Percentiles rank a stretch among this genome's conserved stretches.
phyloP scores from a whole-genome alignment of 1,140 invertebrate genomes.

The Euura saliciscinereae region DNA sequence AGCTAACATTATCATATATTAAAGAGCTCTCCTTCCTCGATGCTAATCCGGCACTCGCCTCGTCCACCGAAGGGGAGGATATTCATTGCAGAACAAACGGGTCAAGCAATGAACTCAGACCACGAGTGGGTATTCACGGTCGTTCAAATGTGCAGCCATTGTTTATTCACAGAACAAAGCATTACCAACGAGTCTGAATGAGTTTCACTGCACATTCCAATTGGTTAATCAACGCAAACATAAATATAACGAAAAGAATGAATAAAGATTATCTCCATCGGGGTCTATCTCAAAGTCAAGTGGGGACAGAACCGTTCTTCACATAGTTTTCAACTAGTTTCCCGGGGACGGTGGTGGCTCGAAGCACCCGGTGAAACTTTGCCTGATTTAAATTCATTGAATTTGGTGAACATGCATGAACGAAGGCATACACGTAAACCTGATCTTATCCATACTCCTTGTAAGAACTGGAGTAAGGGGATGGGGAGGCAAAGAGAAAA shows the following conservation, averaged over 20 bases:
- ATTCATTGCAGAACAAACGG: constrained; percentile 13
- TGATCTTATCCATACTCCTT: too few relatives aligned
- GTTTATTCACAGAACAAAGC: background rate
- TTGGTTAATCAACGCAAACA: background rate
- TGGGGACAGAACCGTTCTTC: too few relatives aligned
- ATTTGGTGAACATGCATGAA: background rate
- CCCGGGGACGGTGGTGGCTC: too few relatives aligned
- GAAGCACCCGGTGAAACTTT: background rate
- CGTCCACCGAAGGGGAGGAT: constrained; percentile 6
- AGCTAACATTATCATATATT: constrained; percentile 29
- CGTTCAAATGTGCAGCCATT: background rate
- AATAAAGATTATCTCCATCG: too few relatives aligned
- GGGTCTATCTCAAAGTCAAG: too few relatives aligned
- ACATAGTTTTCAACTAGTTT: too few relatives aligned
- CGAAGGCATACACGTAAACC: background rate
- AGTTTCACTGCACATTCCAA: background rate
- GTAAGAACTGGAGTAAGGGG: background rate
- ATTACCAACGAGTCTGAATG: background rate
- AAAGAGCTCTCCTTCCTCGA: constrained; percentile 18
- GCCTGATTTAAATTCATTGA: background rate
- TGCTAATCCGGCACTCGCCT: background rate
- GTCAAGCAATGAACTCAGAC: constrained; percentile 5
- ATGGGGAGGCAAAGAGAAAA: background rate
- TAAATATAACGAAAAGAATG: background rate
- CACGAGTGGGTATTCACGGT: background rate